Evolutionary conservation across 1,140 invertebrate species (phyloP).

Genomic region (Eurosta solidaginis): DNA sequence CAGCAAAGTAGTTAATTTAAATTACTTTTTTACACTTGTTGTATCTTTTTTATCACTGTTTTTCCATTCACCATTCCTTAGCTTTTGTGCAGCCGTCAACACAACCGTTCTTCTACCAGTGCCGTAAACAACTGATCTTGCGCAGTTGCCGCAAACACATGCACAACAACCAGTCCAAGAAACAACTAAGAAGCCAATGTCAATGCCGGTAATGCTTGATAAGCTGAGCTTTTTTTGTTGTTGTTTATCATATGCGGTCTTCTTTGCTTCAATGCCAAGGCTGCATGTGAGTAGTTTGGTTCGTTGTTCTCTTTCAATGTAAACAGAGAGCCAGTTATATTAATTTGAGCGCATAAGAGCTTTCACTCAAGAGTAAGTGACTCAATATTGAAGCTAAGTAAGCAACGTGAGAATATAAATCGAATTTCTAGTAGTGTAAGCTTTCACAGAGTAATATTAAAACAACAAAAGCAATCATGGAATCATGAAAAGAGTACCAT

Average conservation of each 20-base stretch:
- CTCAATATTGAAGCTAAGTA: not conserved
- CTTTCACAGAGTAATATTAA: too few species aligned
- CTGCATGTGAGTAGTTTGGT: not conserved
- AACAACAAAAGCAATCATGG: too few species aligned
- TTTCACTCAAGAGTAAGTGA: not conserved
- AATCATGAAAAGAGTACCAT: too few species aligned
- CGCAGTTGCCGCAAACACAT: not conserved
- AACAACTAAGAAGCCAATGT: not conserved
- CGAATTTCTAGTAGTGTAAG: too few species aligned
- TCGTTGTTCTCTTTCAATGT: not conserved
- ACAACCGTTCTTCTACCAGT: not conserved
- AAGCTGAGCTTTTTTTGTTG: not conserved
- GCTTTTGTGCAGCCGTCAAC: not conserved
- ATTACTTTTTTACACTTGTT: too few species aligned
- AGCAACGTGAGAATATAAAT: too few species aligned
- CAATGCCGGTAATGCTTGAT: not conserved
- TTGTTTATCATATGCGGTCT: not conserved
- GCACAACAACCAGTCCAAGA: not conserved
- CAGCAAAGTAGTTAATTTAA: too few species aligned
- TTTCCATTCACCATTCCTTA: not conserved
- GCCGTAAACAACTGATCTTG: constrained; percentile 18
- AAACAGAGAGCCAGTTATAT: not conserved
- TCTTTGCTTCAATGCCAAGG: constrained; percentile 22
- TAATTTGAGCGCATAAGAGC: not conserved
- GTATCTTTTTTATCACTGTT: not conserved